Evolutionary conservation across 2,888 invertebrate species (phyloP).

Genomic region (Aleiodes leptofemur): DNA sequence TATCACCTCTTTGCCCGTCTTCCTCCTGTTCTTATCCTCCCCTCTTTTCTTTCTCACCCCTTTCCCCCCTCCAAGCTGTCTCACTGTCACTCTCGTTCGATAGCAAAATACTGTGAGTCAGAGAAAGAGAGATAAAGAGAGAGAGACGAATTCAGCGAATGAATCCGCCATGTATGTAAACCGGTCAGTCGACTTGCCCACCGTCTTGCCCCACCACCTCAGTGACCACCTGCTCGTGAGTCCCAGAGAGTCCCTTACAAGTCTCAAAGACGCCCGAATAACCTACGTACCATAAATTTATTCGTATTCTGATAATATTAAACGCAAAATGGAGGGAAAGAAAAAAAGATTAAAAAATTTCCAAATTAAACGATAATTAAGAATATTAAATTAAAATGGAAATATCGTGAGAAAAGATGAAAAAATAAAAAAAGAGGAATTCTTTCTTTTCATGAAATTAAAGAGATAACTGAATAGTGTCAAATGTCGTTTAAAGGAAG

Average conservation of each 20-base stretch:
- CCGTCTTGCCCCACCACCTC: constrained; percentile 60
- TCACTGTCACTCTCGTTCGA: constrained; percentile 23
- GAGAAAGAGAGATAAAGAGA: constrained; percentile 27
- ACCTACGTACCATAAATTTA: constrained; percentile 69
- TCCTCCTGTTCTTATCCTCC: too few species aligned
- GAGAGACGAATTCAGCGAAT: constrained; percentile 60
- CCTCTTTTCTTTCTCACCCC: background rate
- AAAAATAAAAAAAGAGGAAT: background rate
- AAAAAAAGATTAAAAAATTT: background rate
- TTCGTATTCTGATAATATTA: constrained; percentile 61
- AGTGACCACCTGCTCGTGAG: constrained; percentile 71
- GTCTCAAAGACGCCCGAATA: constrained; percentile 53
- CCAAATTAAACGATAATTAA: constrained; percentile 18
- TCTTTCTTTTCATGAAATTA: background rate
- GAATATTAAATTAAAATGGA: background rate
- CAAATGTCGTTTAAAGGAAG: background rate
- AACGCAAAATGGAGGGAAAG: background rate
- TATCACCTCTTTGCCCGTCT: constrained; percentile 6
- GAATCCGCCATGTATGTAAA: constrained; percentile 71
- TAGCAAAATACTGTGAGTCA: background rate
- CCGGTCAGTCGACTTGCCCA: constrained; percentile 73
- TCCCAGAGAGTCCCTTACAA: constrained; percentile 57
- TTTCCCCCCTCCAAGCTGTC: background rate
- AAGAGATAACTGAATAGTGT: constrained; percentile 12
- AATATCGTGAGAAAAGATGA: background rate